phyloP scores from a whole-genome alignment of 2,888 invertebrate genomes.

The Hypsopygia costalis region DNA sequence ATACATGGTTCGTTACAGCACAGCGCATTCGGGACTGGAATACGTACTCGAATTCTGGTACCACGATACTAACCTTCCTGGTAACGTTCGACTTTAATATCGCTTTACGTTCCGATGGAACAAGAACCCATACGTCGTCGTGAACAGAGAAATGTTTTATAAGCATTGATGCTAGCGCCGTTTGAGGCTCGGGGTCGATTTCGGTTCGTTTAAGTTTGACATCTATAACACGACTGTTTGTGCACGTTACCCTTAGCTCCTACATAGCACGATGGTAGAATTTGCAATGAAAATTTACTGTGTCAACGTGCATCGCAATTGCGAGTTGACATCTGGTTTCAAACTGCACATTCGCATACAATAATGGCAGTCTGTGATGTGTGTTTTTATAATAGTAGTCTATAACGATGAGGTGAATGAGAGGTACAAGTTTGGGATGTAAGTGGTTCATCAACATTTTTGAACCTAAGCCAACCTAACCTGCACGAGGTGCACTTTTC shows the following conservation, averaged over 20 bases:
- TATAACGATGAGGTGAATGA: neutral
- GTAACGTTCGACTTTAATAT: neutral
- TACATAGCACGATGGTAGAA: conserved; percentile 65
- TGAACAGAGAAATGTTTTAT: conserved; percentile 6
- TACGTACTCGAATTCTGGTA: conserved; percentile 27
- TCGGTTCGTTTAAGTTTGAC: conserved; percentile 79
- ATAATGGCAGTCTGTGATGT: conserved; percentile 13
- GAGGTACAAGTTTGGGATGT: too few species aligned
- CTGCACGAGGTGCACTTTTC: too few species aligned
- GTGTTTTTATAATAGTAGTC: neutral
- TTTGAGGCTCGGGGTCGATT: conserved; percentile 52
- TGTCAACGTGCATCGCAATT: conserved; percentile 65
- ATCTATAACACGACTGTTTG: conserved; percentile 73
- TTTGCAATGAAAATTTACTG: conserved; percentile 75
- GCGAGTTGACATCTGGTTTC: conserved; percentile 57
- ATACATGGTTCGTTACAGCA: conserved; percentile 60
- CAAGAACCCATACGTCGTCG: neutral
- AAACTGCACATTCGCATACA: conserved; percentile 34
- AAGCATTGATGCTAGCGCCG: conserved; percentile 15
- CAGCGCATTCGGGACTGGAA: conserved; percentile 36
- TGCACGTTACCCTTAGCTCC: conserved; percentile 44
- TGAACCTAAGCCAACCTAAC: too few species aligned
- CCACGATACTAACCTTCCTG: conserved; percentile 9
- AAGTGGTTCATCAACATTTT: too few species aligned
- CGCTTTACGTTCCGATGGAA: neutral